Conservation (phyloP, 2,888 invertebrate genomes). For the Agrilus biguttatus region DNA sequence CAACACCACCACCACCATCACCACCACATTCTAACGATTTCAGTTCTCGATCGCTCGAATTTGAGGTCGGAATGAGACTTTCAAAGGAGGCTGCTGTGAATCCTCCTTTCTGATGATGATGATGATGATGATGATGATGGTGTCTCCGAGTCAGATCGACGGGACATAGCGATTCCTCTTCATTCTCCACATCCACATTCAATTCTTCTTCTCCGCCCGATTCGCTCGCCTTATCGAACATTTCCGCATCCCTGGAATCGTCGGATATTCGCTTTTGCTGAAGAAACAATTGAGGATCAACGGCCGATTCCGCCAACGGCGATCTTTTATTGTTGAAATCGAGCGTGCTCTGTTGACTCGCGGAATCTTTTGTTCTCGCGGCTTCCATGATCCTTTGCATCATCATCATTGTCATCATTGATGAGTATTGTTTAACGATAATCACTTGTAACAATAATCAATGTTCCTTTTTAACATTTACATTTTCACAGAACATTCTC, state of each 20-base stretch:
- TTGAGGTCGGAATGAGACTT: conserved; percentile 13
- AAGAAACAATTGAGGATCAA: conserved; percentile 22
- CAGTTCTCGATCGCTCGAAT: not conserved
- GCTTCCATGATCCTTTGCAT: conserved; percentile 31
- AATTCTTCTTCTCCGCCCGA: conserved; percentile 19
- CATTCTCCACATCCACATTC: conserved; percentile 29
- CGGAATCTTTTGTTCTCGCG: conserved; percentile 10
- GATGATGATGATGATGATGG: conserved; percentile 13
- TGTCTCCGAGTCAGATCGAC: conserved; percentile 31
- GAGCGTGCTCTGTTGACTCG: conserved; percentile 9
- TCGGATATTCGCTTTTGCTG: conserved; percentile 27
- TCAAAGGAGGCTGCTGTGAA: conserved; percentile 19
- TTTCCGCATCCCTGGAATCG: conserved; percentile 27
- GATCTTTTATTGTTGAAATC: conserved; percentile 16
- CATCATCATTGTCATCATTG: conserved; percentile 37
- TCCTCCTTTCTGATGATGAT: too few species aligned
- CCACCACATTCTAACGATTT: too few species aligned
- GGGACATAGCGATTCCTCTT: conserved; percentile 29
- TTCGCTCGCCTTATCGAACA: conserved; percentile 21
- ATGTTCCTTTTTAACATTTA: too few species aligned
- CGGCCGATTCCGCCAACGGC: conserved; percentile 10
- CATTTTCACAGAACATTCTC: too few species aligned
- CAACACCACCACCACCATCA: too few species aligned
- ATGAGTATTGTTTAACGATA: not conserved
- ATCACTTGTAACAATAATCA: not conserved